A percentile compares a stretch with the other conserved stretches of the same genome.
Evolutionary conservation across 2,113 vertebrate species (phyloP).

Genomic region (Oncorhynchus nerka): DNA sequence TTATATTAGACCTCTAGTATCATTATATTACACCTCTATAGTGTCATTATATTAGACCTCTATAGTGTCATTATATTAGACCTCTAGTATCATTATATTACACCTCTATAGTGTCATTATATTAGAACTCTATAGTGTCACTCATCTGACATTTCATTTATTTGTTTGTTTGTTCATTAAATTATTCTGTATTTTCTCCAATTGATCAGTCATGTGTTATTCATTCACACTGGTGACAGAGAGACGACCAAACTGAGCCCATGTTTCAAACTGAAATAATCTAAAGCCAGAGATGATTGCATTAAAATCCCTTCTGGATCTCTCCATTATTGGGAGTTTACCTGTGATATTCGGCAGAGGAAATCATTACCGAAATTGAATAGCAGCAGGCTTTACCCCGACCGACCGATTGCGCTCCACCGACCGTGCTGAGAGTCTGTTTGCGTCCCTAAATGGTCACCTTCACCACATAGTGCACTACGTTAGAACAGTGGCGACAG

Average conservation of each 20-base stretch:
- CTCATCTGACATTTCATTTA: conserved; percentile 5
- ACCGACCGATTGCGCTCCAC: not conserved
- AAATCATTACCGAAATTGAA: conserved; percentile 32
- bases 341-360: conserved; percentile 29
- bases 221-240: conserved; percentile 15
- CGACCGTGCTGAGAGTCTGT: not conserved
- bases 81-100: not conserved
- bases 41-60: too few species aligned
- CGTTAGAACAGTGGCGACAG: too few species aligned
- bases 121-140: too few species aligned
- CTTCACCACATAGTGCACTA: too few species aligned
- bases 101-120: too few species aligned
- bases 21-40: too few species aligned
- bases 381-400: not conserved
- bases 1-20: too few species aligned
- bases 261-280: conserved; percentile 45
- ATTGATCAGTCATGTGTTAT: not conserved
- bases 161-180: not conserved
- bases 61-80: too few species aligned
- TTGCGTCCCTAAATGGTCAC: too few species aligned
- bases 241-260: not conserved
- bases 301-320: conserved; percentile 47
- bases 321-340: conserved; percentile 49
- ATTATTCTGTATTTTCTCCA: not conserved
- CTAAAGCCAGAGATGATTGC: conserved; percentile 45